Conservation (phyloP, 2,797 vertebrate species). For the Hozukius guyotensis region DNA sequence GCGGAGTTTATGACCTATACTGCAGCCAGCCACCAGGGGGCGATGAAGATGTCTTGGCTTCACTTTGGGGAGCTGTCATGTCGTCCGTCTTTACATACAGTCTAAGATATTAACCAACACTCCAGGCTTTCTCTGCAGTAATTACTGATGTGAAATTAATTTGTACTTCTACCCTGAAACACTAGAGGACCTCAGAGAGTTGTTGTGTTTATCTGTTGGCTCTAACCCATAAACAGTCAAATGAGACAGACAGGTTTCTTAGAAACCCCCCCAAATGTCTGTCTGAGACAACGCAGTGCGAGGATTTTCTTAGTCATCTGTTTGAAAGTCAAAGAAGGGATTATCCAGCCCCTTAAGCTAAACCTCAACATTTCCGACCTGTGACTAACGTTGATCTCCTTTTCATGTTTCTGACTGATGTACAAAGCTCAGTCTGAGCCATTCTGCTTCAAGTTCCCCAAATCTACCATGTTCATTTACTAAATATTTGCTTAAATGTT, state of each 20-base stretch:
- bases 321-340: slow-evolving; percentile 36
- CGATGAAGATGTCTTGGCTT: no score
- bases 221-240: background rate
- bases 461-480: background rate
- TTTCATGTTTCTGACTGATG: slow-evolving; percentile 8
- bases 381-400: background rate
- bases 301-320: slow-evolving; percentile 56
- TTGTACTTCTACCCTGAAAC: slow-evolving; percentile 1
- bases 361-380: slow-evolving; percentile 31
- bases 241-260: slow-evolving; percentile 27
- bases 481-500: rapidly evolving
- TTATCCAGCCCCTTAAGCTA: slow-evolving; percentile 5
- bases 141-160: background rate
- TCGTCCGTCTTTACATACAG: no score
- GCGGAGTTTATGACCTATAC: no score
- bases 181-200: slow-evolving; percentile 58
- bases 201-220: slow-evolving; percentile 3
- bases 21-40: no score
- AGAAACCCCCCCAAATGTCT: slow-evolving; percentile 1
- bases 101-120: background rate
- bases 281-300: background rate
- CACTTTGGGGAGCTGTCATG: no score
- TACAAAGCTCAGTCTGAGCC: background rate
- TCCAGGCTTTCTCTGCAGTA: background rate
- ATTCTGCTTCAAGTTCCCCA: background rate